Conservation (phyloP, 2,888 invertebrate genomes). For the Eilema griseolum region DNA sequence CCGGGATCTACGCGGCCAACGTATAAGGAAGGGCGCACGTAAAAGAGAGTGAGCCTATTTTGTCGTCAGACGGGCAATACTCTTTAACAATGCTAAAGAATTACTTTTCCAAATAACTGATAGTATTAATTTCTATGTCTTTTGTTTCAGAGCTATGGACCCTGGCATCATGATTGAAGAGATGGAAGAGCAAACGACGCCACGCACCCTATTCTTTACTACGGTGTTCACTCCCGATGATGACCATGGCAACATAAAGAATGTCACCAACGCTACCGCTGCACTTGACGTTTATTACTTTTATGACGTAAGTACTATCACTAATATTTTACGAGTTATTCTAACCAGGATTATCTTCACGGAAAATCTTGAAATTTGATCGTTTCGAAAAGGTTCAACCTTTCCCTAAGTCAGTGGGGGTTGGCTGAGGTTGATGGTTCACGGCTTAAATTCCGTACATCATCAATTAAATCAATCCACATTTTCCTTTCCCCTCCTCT, state of each 20-base stretch:
- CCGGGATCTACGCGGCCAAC: too few relatives aligned
- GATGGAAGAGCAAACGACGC: slow-evolving; percentile 62
- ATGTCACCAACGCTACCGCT: slow-evolving; percentile 57
- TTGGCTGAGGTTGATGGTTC: too few relatives aligned
- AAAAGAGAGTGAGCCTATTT: too few relatives aligned
- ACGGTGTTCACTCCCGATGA: slow-evolving; percentile 54
- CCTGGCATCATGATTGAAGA: slow-evolving; percentile 69
- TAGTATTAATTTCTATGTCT: background rate
- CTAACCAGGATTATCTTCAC: background rate
- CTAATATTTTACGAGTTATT: background rate
- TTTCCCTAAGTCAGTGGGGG: too few relatives aligned
- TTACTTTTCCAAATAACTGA: too few relatives aligned
- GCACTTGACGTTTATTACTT: slow-evolving; percentile 71
- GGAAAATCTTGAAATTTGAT: background rate
- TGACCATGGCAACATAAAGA: slow-evolving; percentile 49
- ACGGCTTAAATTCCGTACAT: too few relatives aligned
- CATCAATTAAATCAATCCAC: too few relatives aligned
- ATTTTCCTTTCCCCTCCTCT: too few relatives aligned
- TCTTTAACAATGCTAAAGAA: too few relatives aligned
- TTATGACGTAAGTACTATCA: slow-evolving; percentile 71
- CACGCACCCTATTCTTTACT: slow-evolving; percentile 63
- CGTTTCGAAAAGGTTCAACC: too few relatives aligned
- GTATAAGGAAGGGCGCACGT: too few relatives aligned
- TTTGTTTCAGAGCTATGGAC: slow-evolving; percentile 72
- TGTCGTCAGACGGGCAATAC: too few relatives aligned